Conservation (phyloP, 2,113 vertebrate species). For the Clarias batrachus region DNA sequence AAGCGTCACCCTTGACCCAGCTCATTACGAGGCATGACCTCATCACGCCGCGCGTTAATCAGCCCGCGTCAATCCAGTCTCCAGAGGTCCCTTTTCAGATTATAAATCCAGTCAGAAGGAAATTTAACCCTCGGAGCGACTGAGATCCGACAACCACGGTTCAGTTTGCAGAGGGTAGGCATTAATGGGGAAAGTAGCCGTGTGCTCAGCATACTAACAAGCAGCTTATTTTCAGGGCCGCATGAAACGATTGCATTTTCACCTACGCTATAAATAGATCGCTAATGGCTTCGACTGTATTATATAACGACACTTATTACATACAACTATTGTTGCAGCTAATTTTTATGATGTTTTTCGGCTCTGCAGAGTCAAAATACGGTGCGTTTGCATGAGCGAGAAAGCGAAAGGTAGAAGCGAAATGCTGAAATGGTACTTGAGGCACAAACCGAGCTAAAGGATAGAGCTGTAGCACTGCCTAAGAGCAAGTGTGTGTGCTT, state of each 20-base stretch:
- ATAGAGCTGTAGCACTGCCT: not conserved
- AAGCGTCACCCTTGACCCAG: slow-evolving; percentile 26
- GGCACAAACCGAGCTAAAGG: not conserved
- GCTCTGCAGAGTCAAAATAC: not conserved
- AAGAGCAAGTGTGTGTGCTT: not conserved
- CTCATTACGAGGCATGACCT: slow-evolving; percentile 33
- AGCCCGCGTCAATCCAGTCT: not conserved
- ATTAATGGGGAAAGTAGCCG: not conserved
- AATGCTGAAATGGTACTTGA: not conserved
- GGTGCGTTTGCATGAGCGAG: too few relatives aligned
- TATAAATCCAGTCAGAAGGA: slow-evolving; percentile 3
- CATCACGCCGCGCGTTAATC: slow-evolving; percentile 12
- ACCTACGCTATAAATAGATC: not conserved
- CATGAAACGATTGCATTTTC: not conserved
- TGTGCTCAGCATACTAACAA: not conserved
- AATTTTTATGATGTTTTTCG: not conserved
- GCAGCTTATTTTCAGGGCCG: not conserved
- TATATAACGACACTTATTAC: not conserved
- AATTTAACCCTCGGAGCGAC: not conserved
- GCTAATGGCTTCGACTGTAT: too few relatives aligned
- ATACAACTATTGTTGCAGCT: not conserved
- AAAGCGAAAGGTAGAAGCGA: not conserved
- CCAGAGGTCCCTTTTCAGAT: slow-evolving; percentile 20
- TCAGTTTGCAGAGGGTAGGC: not conserved
- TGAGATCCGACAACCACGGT: not conserved